Base-by-base conservation (phyloP, 2,113 vertebrate species). In the Cavia aperea region DNA sequence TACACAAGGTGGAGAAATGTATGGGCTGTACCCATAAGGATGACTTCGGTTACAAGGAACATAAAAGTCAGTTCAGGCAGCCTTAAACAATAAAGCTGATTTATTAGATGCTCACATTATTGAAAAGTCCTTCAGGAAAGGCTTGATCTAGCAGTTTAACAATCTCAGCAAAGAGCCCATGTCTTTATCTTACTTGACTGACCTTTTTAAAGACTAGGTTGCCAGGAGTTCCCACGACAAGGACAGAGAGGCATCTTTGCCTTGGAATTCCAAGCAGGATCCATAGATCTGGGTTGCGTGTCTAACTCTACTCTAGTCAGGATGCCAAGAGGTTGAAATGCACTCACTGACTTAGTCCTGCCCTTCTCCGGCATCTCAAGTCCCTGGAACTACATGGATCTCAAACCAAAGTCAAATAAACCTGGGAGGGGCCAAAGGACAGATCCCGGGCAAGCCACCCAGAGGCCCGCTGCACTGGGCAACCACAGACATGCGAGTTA, bases 81-180 rank as follows among this genome's bases (percentile, higher is more conserved):
- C 86, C 31, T 36, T 79, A 78, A 89, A 91, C 89, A 93, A 91
- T 49, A 78, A 82, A 90, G 60, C 54, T 63, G 68, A 94, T 78
- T 93, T 91, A 93, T 60, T 78, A 87, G 39, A 39, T 39, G 68
- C 66, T 92, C 43, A 4, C 10, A 2, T 77, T 81, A 68, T 79
- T 89, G 14, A 83, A 70, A 94, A 82, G 66, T 92, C 94, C 93
- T 96, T 97, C 95, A 95, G 96, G 94, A 96, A 91, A 91, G 70
- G 94, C 73, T 97, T 94, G 96, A 96, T 96, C 96, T 93, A 95
- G 95, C 94, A 96, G 78, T 56, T 94, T 73, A 92, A 46, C 26
- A 78, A 7, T 89, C 26, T 51, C 31, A 73, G 19, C 39, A 82
- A 89, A 46, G 23, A 73, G 78, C 23, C 18, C 23, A 9, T 75